These are phyloP conservation scores for Laterallus jamaicensis DNA, from an alignment of 2,113 vertebrate genomes.

Conservation along the genomic window DNA sequence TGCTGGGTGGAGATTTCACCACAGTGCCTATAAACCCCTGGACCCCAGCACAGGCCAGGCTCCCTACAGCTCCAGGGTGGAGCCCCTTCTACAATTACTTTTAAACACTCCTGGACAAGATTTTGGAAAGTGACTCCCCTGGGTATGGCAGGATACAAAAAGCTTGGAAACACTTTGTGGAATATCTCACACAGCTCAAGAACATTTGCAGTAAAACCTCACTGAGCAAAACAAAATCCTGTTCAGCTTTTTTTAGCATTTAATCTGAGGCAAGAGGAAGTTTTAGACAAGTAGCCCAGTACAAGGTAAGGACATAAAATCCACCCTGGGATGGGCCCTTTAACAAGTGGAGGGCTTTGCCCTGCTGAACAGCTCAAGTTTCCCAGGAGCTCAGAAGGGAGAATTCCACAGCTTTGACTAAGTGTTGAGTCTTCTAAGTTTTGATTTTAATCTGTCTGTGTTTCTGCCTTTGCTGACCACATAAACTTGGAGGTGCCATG, in stretches of 20 bases:
- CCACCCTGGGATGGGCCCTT: neutral
- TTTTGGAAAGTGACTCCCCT: conserved; percentile 16
- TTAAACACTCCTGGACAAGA: conserved; percentile 11
- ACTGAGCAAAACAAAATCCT: neutral
- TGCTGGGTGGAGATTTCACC: neutral
- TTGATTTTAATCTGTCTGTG: neutral
- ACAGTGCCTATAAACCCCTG: neutral
- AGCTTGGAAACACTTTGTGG: conserved; percentile 6
- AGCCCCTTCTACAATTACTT: neutral
- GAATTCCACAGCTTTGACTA: neutral
- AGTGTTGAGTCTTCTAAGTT: neutral
- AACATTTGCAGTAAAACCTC: neutral
- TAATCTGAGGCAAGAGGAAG: neutral
- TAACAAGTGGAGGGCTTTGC: rapidly evolving
- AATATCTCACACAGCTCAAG: neutral
- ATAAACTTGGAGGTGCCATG: neutral
- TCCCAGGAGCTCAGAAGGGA: neutral
- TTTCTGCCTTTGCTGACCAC: neutral
- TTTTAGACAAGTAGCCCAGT: neutral
- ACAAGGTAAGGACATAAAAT: neutral
- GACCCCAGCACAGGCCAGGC: neutral
- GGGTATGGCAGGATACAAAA: neutral
- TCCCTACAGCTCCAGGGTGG: neutral
- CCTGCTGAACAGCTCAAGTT: neutral
- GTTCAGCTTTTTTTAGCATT: neutral